Percentiles rank a stretch among this genome's conserved stretches.
Evolutionary conservation across 2,113 vertebrate species (phyloP).

Genomic region (Deroptyus accipitrinus): DNA sequence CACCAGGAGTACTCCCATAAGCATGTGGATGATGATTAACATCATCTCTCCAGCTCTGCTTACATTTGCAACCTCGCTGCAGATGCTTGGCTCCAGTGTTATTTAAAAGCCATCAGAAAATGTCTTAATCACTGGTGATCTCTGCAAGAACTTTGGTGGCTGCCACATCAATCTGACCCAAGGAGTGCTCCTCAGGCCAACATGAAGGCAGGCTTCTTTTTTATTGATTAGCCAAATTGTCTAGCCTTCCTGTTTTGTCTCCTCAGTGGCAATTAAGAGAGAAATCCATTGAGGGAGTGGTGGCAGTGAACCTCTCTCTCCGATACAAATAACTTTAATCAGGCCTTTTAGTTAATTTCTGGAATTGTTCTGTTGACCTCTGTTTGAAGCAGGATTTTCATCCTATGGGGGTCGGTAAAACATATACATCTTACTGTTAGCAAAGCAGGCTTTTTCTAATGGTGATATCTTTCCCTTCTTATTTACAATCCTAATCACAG

Average conservation of each 20-base stretch:
- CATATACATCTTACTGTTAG: constrained; percentile 23
- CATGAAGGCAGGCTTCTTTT: constrained; percentile 24
- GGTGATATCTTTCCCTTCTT: constrained; percentile 56
- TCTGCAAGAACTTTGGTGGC: constrained; percentile 29
- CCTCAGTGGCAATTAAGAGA: constrained; percentile 41
- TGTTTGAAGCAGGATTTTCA: constrained; percentile 51
- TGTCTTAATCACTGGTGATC: constrained; percentile 6
- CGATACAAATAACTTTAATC: constrained; percentile 68
- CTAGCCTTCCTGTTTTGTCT: constrained; percentile 35
- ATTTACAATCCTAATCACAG: constrained; percentile 71
- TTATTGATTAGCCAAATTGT: constrained; percentile 36
- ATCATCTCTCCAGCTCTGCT: neutral
- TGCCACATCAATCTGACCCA: constrained; percentile 42
- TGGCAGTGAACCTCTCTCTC: constrained; percentile 49
- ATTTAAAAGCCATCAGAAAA: constrained; percentile 46
- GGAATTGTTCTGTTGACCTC: constrained; percentile 60
- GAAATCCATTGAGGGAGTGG: constrained; percentile 29
- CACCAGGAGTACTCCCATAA: neutral
- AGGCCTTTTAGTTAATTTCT: constrained; percentile 69
- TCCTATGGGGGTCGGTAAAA: constrained; percentile 35
- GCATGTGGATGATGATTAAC: neutral
- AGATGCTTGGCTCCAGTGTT: neutral
- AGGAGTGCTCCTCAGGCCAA: constrained; percentile 24
- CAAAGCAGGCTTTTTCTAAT: constrained; percentile 36
- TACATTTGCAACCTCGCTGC: neutral